Evolutionary conservation across 2,797 vertebrate species (phyloP), one percentile per base, ranked within the genome.

Genomic region (Gallinago solitaria): DNA sequence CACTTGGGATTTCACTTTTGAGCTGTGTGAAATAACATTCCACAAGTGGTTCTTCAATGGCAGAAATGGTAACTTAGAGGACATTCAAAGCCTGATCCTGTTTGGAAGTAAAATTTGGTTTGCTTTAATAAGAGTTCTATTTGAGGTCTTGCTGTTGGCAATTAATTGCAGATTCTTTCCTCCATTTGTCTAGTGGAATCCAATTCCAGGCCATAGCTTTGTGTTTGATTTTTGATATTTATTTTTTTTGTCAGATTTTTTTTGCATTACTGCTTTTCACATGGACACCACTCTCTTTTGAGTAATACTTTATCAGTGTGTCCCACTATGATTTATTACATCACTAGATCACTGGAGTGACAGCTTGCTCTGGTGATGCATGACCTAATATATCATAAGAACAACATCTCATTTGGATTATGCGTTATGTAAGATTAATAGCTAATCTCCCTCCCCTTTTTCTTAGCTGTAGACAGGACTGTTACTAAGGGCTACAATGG

Each of bases 361-460:
- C 95, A 96, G 54, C 54, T 96, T 83, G 71, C 83, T 96, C 53
- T 96, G 83, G 82, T 98, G 96, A 97, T 98, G 64, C 91, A 97
- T 97, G 92, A 95, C 96, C 93, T 97, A 97, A 98, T 97, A 95
- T 65, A 97, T 98, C 91, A 97, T 93, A 95, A 96, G 78, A 97
- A 93, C 84, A 97, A 95, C 93, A 95, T 84, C 64, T 97, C 84
- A 81, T 93, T 96, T 83, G 70, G 57, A 88, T 94, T 97, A 94
- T 73, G 77, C 65, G 90, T 96, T 96, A 61, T 12, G 5, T 92
- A 91, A 83, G 48, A 81, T 91, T 92, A 91, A 95, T 91, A 93
- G 81, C 47, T 63, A 75, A 84, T 78, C 21, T 54, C 35, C 17
- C 11, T 92, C 53, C 50, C 32, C 61, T 69, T 77, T 90, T 71